Base-by-base conservation (phyloP, 92 coral and sea anemone genomes). In the Metridium senile region DNA sequence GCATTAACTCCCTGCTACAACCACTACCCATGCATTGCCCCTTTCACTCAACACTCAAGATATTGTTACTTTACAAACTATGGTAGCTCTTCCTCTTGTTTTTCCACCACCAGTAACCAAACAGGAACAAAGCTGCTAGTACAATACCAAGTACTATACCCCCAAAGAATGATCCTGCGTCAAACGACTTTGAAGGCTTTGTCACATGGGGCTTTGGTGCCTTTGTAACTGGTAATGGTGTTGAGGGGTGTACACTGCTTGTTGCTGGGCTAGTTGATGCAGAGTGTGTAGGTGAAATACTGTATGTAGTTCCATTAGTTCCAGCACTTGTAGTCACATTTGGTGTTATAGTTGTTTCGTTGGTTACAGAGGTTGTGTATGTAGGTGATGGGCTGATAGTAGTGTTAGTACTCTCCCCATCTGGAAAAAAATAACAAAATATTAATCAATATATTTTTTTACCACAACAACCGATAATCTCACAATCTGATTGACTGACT, bases 91-190 rank as follows among this genome's bases (percentile, higher is more conserved):
- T 84, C n/a, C 87, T 84, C 62, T 88, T 92, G 70, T 81, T 85
- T 76, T 89, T 86, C 64, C 85, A 95, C 83, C 89, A 95, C 53
- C 81, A 87, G 80, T 69, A 85, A 0, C 74, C 86, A 54, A 92
- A 76, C 62, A 87, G 58, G 21, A 83, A 39, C 28, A 84, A 66
- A 3, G 74, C 66, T 6, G 84, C 51, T 1, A 95, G 28, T 17
- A 86, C 84, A 29, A 86, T 52, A 0, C 97, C 97, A 78, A 95
- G 90, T 28, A 95, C 82, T 26, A 95, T 89, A 17, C 99, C 99
- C 72, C 99, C 99, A 82, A 92, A 74, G 78, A 95, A 95, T 28
- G 99, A 92, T 9, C 85, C 95, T 31, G 81, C 89, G 85, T 95
- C 99, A 80, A 95, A 95, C 46, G 80, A 84, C 23, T 90, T 69